Percentiles rank a stretch among this genome's conserved stretches.
Evolutionary conservation across 2,797 vertebrate genomes (phyloP).

Genomic region (Lacerta bilineata): DNA sequence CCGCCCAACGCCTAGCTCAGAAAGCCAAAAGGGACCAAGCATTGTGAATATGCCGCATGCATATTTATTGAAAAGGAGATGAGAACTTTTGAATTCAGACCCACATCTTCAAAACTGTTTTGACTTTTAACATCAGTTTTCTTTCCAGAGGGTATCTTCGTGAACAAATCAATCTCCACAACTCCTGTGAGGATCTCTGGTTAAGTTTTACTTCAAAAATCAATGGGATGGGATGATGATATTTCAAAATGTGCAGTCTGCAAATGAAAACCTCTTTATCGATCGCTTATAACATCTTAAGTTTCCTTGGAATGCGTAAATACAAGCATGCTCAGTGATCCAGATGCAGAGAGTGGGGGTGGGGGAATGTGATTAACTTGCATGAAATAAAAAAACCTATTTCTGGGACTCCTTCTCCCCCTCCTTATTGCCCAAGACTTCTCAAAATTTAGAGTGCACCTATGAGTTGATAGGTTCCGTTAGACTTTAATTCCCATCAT

Average conservation of each 20-base stretch:
- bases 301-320: conserved; percentile 25
- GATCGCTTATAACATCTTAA: conserved; percentile 43
- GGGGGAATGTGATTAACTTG: too few relatives aligned
- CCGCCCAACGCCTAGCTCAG: not conserved
- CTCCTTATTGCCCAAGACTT: not conserved
- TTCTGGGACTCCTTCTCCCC: too few relatives aligned
- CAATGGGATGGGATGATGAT: conserved; percentile 31
- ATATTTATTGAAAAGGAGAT: not conserved
- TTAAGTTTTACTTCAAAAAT: conserved; percentile 64
- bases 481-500: not conserved
- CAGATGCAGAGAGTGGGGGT: not conserved
- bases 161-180: conserved; percentile 72
- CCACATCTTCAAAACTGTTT: conserved; percentile 65
- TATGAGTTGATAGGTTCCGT: not conserved
- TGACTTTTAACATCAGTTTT: conserved; percentile 66
- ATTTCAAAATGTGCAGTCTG: conserved; percentile 57
- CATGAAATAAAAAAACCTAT: too few relatives aligned
- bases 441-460: not conserved
- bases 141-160: conserved; percentile 64
- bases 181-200: conserved; percentile 66
- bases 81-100: conserved; percentile 45
- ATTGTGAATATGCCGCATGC: not conserved
- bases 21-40: not conserved
- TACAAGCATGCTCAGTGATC: conserved; percentile 11
- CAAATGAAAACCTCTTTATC: conserved; percentile 59